Conservation (phyloP, 2,797 vertebrate species). For the Phalloptychus januarius region DNA sequence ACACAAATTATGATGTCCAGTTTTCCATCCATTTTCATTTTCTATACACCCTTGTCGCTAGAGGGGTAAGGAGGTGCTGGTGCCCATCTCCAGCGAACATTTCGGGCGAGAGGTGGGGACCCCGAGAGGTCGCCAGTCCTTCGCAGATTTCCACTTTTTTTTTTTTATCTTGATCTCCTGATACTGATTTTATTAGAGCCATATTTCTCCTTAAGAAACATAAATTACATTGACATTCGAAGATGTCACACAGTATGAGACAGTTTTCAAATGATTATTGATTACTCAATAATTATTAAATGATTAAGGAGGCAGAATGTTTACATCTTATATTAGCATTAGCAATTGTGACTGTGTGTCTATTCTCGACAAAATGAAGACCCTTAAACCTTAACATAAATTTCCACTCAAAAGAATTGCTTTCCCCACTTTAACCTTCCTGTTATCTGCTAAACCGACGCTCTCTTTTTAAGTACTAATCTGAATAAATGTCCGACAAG, state of each 20-base stretch:
- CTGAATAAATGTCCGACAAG: neutral
- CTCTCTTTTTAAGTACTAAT: neutral
- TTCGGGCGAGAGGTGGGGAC: no score
- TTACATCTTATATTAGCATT: neutral
- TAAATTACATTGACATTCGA: neutral
- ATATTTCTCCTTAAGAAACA: neutral
- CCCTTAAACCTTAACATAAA: neutral
- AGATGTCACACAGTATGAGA: neutral
- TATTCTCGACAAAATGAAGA: neutral
- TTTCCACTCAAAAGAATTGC: neutral
- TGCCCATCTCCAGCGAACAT: no score
- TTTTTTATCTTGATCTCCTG: neutral
- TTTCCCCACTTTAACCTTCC: neutral
- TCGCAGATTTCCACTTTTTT: neutral
- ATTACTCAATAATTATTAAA: neutral
- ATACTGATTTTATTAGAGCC: neutral
- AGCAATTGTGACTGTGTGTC: neutral
- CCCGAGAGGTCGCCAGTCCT: no score
- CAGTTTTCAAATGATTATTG: neutral
- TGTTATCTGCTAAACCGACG: neutral
- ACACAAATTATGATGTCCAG: no score
- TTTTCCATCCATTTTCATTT: no score
- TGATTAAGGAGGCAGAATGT: neutral
- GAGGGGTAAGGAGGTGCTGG: no score
- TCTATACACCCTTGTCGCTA: no score